Evolutionary conservation across 92 coral and sea anemone species (phyloP).

Genomic region (Phenganax subtilis): DNA sequence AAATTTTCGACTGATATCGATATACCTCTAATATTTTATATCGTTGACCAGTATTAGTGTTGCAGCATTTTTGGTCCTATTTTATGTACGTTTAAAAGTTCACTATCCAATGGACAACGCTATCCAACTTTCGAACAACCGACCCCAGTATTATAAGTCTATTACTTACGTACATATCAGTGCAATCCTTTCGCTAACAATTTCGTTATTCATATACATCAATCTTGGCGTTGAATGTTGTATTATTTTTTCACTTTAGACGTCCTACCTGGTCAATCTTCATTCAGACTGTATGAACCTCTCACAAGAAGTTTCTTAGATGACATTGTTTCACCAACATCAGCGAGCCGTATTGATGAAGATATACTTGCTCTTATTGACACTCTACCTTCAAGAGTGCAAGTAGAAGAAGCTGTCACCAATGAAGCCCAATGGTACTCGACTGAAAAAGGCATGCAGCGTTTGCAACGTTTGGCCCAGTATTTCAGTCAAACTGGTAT

Average conservation of each 20-base stretch:
- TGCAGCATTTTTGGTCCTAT: too few relatives aligned
- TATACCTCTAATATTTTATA: too few relatives aligned
- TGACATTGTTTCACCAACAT: background rate
- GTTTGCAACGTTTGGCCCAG: constrained; percentile 37
- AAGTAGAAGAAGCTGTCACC: constrained; percentile 47
- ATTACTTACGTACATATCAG: too few relatives aligned
- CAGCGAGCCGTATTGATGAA: too few relatives aligned
- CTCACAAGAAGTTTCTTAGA: constrained; percentile 7
- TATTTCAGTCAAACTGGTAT: constrained; percentile 16
- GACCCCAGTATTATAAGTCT: too few relatives aligned
- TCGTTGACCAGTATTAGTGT: too few relatives aligned
- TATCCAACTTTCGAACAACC: too few relatives aligned
- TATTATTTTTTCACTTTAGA: constrained; percentile 15
- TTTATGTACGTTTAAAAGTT: too few relatives aligned
- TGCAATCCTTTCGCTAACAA: too few relatives aligned
- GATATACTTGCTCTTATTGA: background rate
- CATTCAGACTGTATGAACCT: constrained; percentile 36
- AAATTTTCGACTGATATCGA: too few relatives aligned
- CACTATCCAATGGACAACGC: too few relatives aligned
- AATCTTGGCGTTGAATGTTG: background rate
- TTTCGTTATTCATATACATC: too few relatives aligned
- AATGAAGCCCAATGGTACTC: constrained; percentile 65
- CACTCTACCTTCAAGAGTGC: background rate
- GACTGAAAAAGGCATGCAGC: constrained; percentile 50
- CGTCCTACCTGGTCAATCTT: constrained; percentile 45